Base-by-base conservation (phyloP, 2,113 vertebrate genomes). In the Vombatus ursinus region DNA sequence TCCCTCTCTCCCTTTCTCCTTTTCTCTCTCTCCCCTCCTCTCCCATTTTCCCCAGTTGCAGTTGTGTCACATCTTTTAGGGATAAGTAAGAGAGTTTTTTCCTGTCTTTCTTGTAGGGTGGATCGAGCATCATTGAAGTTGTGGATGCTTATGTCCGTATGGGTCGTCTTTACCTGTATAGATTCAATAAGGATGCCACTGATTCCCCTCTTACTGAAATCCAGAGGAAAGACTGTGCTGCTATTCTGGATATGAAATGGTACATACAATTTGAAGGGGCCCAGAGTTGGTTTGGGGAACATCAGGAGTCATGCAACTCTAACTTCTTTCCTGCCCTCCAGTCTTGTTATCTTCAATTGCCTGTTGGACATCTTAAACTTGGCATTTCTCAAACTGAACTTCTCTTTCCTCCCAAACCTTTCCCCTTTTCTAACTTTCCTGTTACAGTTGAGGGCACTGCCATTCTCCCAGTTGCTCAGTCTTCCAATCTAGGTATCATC, bases 181-280 rank as follows among this genome's bases (percentile, higher is more conserved):
- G 98, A 92, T 99, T 99, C 96, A 95, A 57, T 0, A 98, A 98
- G 53, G 98, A 99, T 8, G 97, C 95, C 91, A 91, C 97, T 0
- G 97, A 96, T 92, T 97, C 98, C 12, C 99, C 99, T 0, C 98
- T 99, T 91, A 98, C 96, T 0, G 99, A 99, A 95, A 96, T 99
- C 48, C 99, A 99, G 92, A 98, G 99, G 90, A 98, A 99, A 8
- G 99, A 99, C 94, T 99, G 99, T 0, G 94, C 99, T 0, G 99
- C 99, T 23, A 97, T 99, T 97, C 98, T 99, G 95, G 99, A 99
- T 98, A 98, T 99, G 95, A 99, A 99, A 98, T 99, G 99, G 99
- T 99, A 98, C 97, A 0, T 44, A 23, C n/a, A 8, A 9, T 50
- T 47, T 11, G 84, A 2, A 48, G 14, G 90, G 44, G 8, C 0